These are phyloP conservation scores for Pteria penguin DNA, from an alignment of 2,888 invertebrate genomes.

Conservation along the genomic window DNA sequence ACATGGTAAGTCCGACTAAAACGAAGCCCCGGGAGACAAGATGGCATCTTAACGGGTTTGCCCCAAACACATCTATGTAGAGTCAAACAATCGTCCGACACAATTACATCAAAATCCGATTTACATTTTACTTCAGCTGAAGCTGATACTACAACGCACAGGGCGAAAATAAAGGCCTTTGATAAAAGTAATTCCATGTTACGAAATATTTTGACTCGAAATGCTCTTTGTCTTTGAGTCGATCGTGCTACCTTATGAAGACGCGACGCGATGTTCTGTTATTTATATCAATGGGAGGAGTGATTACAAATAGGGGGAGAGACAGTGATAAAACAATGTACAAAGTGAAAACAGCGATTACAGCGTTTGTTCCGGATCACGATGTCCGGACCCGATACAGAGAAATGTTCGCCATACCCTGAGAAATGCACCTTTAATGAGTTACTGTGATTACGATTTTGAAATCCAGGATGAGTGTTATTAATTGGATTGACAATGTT, in stretches of 20 bases:
- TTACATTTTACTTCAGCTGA: not conserved
- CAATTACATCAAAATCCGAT: not conserved
- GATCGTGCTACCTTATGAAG: too few relatives aligned
- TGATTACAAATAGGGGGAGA: not conserved
- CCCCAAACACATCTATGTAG: conserved; percentile 17
- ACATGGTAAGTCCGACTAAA: conserved; percentile 50
- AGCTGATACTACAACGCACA: not conserved
- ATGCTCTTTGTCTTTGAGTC: too few relatives aligned
- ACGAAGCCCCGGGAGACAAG: conserved; percentile 43
- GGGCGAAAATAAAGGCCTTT: too few relatives aligned
- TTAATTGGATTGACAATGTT: not conserved
- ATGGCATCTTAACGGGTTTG: conserved; percentile 42
- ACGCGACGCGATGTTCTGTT: not conserved
- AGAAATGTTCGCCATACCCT: too few relatives aligned
- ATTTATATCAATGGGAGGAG: not conserved
- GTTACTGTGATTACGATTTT: not conserved
- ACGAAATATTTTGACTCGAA: too few relatives aligned
- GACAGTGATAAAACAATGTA: not conserved
- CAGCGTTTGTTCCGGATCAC: not conserved
- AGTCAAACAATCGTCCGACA: conserved; percentile 15
- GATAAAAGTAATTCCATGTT: too few relatives aligned
- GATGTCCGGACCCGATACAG: not conserved
- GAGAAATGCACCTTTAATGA: not conserved
- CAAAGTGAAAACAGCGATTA: not conserved
- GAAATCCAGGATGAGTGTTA: not conserved